These are phyloP conservation scores for Lipophrys pholis DNA, from an alignment of 2,113 vertebrate genomes.

Conservation along the genomic window DNA sequence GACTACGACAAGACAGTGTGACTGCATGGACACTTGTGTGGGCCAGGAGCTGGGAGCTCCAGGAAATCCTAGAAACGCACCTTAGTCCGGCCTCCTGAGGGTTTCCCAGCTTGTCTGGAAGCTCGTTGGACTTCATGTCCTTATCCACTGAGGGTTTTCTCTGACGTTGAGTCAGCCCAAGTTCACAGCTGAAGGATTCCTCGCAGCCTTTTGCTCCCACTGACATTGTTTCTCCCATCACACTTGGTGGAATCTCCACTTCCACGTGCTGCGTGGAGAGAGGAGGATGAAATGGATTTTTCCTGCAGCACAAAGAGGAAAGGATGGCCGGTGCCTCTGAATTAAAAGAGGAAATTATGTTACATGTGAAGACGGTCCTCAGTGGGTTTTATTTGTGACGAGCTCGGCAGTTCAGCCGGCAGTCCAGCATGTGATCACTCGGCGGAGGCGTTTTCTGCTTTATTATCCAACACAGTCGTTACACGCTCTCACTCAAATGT, in stretches of 20 bases:
- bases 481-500: slow-evolving; percentile 23
- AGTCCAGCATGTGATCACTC: no score
- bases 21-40: slow-evolving; percentile 2
- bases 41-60: not conserved
- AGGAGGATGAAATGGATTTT: not conserved
- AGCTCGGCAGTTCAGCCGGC: no score
- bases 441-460: slow-evolving; percentile 26
- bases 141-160: slow-evolving; percentile 1
- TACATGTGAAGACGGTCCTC: not conserved
- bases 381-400: not conserved
- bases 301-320: no score
- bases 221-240: slow-evolving; percentile 13
- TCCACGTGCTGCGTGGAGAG: not conserved
- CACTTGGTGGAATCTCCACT: slow-evolving; percentile 27
- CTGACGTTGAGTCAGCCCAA: slow-evolving; percentile 18
- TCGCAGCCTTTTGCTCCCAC: slow-evolving; percentile 31
- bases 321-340: not conserved
- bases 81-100: not conserved
- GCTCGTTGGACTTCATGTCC: not conserved
- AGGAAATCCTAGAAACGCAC: slow-evolving; percentile 3
- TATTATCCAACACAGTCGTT: slow-evolving; percentile 38
- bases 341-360: not conserved
- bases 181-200: slow-evolving; percentile 25
- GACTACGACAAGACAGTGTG: no score
- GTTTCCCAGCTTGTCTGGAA: not conserved